Conservation (phyloP, 1,140 invertebrate genomes). For the Phortica variegata region DNA sequence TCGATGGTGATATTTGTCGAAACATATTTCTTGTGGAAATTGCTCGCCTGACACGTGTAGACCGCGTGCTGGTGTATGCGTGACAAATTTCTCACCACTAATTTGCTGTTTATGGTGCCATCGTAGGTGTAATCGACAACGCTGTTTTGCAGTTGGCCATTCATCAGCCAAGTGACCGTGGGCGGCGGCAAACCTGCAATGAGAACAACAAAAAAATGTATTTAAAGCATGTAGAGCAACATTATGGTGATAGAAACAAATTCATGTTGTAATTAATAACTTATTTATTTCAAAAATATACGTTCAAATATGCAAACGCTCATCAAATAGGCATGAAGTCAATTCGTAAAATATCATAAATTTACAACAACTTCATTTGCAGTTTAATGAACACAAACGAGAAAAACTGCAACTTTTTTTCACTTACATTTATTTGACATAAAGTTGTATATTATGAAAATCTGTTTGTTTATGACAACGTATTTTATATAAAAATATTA, state of each 20-base stretch:
- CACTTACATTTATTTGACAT: too few relatives aligned
- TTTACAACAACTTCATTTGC: too few relatives aligned
- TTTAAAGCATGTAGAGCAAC: too few relatives aligned
- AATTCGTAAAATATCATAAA: too few relatives aligned
- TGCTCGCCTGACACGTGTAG: constrained; percentile 81
- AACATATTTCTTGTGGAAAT: constrained; percentile 74
- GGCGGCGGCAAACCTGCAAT: constrained; percentile 78
- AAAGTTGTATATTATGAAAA: too few relatives aligned
- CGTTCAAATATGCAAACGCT: too few relatives aligned
- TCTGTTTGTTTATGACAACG: too few relatives aligned
- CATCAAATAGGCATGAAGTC: too few relatives aligned
- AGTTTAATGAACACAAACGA: constrained; percentile 3
- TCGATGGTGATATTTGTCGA: constrained; percentile 65
- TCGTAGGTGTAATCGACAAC: constrained; percentile 54
- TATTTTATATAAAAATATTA: too few relatives aligned
- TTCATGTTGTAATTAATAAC: too few relatives aligned
- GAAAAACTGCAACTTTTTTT: constrained; percentile 11
- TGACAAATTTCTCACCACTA: constrained; percentile 63
- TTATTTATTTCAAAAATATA: neutral
- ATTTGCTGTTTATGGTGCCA: constrained; percentile 53
- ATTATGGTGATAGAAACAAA: too few relatives aligned
- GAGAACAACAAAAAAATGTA: too few relatives aligned
- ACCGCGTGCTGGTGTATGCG: constrained; percentile 76
- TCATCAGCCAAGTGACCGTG: constrained; percentile 82
- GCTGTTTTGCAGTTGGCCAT: constrained; percentile 66